These are phyloP conservation scores for Balaenoptera acutorostrata DNA, from an alignment of 2,113 vertebrate species.

Conservation along the genomic window DNA sequence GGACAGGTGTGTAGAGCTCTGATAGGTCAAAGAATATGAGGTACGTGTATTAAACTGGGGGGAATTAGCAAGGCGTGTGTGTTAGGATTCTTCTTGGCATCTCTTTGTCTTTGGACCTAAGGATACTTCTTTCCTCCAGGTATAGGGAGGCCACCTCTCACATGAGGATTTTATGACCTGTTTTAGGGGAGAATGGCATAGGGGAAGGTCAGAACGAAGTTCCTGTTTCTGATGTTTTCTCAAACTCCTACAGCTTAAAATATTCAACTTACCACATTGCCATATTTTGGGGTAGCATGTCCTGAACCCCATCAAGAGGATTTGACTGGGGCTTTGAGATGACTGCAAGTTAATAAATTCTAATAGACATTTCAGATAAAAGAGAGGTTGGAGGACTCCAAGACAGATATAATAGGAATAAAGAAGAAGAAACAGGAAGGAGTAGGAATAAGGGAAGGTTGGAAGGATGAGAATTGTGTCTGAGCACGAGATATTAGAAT, in stretches of 20 bases:
- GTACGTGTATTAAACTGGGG: not conserved
- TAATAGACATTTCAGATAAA: not conserved
- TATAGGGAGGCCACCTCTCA: not conserved
- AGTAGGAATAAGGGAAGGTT: not conserved
- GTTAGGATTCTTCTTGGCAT: not conserved
- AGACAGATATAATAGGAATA: not conserved
- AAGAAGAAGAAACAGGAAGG: not conserved
- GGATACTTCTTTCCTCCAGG: not conserved
- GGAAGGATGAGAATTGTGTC: not conserved
- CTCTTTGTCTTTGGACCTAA: not conserved
- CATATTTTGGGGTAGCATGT: not conserved
- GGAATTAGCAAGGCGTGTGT: not conserved
- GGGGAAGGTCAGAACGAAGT: not conserved
- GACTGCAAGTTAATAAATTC: not conserved
- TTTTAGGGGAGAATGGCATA: not conserved
- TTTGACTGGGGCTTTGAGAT: not conserved
- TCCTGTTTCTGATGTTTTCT: not conserved
- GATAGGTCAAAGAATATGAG: not conserved
- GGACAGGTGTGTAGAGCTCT: not conserved
- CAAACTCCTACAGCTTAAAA: not conserved
- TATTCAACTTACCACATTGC: not conserved
- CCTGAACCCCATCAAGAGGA: not conserved
- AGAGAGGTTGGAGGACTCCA: not conserved
- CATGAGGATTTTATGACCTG: not conserved
- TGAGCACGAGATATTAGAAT: not conserved